phyloP scores from a whole-genome alignment of 2,113 vertebrate genomes.

The Ctenomys sociabilis region DNA sequence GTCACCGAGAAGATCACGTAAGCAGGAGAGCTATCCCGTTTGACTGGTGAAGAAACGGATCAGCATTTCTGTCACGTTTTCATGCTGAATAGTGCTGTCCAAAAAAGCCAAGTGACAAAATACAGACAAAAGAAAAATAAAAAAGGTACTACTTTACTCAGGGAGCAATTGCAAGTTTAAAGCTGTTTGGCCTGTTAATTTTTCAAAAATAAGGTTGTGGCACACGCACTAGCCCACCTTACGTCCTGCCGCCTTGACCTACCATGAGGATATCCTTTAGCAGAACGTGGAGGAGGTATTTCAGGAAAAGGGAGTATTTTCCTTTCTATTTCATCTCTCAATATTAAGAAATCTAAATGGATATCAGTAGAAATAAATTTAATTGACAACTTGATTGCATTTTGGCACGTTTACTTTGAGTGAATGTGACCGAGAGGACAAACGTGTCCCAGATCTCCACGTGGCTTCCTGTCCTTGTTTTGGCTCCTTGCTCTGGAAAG shows the following conservation, averaged over 20 bases:
- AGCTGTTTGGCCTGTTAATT: neutral
- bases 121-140: neutral
- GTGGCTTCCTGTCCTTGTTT: neutral
- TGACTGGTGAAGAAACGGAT: neutral
- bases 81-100: neutral
- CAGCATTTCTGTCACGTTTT: neutral
- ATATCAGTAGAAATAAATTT: conserved; percentile 29
- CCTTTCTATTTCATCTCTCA: neutral
- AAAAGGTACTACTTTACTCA: neutral
- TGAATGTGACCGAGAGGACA: neutral
- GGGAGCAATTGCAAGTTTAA: neutral
- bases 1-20: neutral
- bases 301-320: neutral
- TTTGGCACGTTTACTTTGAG: neutral
- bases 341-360: neutral
- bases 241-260: neutral
- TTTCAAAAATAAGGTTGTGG: neutral
- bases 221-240: neutral
- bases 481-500: neutral
- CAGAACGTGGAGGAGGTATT: neutral
- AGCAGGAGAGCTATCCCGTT: neutral
- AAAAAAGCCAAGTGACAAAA: neutral
- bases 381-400: neutral
- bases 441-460: neutral
- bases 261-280: neutral